A percentile compares a stretch with the other conserved stretches of the same genome.
These are phyloP conservation scores for Fragum sueziense DNA, from an alignment of 2,888 invertebrate species.

Conservation along the genomic window DNA sequence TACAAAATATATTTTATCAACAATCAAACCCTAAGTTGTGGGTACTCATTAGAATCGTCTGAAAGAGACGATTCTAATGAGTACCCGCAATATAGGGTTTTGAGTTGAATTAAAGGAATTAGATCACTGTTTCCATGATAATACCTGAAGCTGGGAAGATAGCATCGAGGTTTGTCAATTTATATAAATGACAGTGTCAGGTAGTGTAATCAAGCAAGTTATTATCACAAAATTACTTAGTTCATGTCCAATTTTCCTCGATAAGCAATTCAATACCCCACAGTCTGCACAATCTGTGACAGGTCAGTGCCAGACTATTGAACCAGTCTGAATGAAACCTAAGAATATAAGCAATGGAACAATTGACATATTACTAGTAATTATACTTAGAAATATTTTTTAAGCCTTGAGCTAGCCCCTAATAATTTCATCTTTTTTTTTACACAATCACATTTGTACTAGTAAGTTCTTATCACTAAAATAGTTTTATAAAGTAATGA, in stretches of 20 bases:
- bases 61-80: too few relatives aligned
- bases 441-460: too few relatives aligned
- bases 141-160: too few relatives aligned
- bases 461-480: too few relatives aligned
- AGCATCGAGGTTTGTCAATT: conserved; percentile 14
- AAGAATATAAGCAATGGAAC: not conserved
- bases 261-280: not conserved
- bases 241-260: not conserved
- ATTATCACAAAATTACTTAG: conserved; percentile 15
- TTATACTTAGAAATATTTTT: not conserved
- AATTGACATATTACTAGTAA: not conserved
- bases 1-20: too few relatives aligned
- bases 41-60: too few relatives aligned
- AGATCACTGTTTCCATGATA: too few relatives aligned
- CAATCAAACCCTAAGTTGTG: too few relatives aligned
- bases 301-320: not conserved
- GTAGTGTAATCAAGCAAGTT: conserved; percentile 8
- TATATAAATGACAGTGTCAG: conserved; percentile 7
- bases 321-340: not conserved
- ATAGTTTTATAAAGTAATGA: not conserved
- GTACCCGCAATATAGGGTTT: too few relatives aligned
- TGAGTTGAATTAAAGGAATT: too few relatives aligned
- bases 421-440: not conserved
- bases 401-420: not conserved
- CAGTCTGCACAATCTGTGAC: not conserved